phyloP scores from a whole-genome alignment of 1,140 invertebrate species.

The Philopotamus ludificatus region DNA sequence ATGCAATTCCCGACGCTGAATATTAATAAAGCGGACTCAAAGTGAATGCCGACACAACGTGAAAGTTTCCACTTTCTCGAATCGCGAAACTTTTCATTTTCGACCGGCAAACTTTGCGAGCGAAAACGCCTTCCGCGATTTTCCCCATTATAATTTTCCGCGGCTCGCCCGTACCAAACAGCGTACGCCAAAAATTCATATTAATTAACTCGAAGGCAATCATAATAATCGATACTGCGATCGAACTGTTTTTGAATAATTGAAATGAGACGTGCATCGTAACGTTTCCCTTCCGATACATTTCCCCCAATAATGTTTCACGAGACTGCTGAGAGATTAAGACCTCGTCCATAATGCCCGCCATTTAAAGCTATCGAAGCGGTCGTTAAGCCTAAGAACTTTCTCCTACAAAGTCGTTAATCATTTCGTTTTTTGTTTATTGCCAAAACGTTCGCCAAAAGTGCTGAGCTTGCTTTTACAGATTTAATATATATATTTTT shows the following conservation, averaged over 20 bases:
- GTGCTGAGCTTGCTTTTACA: not conserved
- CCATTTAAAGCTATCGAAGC: conserved; percentile 16
- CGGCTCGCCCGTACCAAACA: too few relatives aligned
- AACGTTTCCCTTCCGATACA: not conserved
- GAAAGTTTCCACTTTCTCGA: not conserved
- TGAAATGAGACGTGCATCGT: not conserved
- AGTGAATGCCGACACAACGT: not conserved
- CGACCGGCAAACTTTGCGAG: not conserved
- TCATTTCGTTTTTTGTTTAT: not conserved
- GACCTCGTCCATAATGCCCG: conserved; percentile 17
- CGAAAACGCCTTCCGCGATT: too few relatives aligned
- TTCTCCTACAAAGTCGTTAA: not conserved
- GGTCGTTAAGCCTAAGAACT: not conserved
- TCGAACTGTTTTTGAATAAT: not conserved
- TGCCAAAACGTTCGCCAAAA: not conserved
- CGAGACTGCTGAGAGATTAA: conserved; percentile 14
- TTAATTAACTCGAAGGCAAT: too few relatives aligned
- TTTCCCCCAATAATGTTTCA: conserved; percentile 8
- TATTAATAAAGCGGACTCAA: not conserved
- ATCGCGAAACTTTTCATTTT: too few relatives aligned
- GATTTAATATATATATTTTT: not conserved
- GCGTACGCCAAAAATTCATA: too few relatives aligned
- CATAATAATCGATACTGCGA: too few relatives aligned
- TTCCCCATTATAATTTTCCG: too few relatives aligned
- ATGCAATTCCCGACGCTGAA: conserved; percentile 1